Base-by-base conservation (phyloP, 2,797 vertebrate species). In the Xiphorhynchus erythropygius region DNA sequence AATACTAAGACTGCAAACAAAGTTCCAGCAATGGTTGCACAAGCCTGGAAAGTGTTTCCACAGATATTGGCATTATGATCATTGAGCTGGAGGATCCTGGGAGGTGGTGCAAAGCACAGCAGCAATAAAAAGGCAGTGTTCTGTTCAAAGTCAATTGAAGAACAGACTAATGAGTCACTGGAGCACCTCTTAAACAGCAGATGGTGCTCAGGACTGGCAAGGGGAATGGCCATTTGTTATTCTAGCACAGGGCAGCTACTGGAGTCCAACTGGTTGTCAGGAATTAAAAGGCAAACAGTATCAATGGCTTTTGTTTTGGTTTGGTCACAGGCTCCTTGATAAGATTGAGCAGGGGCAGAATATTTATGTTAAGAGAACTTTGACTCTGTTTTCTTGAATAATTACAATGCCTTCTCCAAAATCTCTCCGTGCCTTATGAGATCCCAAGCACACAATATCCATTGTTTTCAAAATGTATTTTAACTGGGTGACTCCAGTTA, bases 131-230 rank as follows among this genome's bases (percentile, higher is more conserved):
- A 18, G 30, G 84, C 76, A 81, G 41, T 13, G 57, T 60, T 93
- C 49, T 95, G 68, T 77, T 90, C 93, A 70, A 94, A 94, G 83
- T 62, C 91, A 73, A 35, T 85, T 74, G 37, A 87, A 83, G 71
- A 65, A 30, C 63, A 76, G 81, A 78, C 64, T 93, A 93, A 94
- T 91, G 94, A 96, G 65, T 84, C 87, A 80, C 76, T 57, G 89
- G 87, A 95, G 87, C 79, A 65, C 78, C 91, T 89, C 64, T 70
- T 84, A 90, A 94, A 90, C 68, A 73, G 64, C 96, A 96, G 96
- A 95, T 94, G 96, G 89, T 91, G 78, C 89, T 88, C 62, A 25
- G 60, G 63, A 35, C 62, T 83, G 71, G 39, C 44, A 57, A 84
- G 84, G 46, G 63, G 59, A 88, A 80, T 60, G 60, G 55, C 17